These are phyloP conservation scores for Arrhamphus sclerolepis DNA, from an alignment of 2,797 vertebrate species.

Conservation along the genomic window DNA sequence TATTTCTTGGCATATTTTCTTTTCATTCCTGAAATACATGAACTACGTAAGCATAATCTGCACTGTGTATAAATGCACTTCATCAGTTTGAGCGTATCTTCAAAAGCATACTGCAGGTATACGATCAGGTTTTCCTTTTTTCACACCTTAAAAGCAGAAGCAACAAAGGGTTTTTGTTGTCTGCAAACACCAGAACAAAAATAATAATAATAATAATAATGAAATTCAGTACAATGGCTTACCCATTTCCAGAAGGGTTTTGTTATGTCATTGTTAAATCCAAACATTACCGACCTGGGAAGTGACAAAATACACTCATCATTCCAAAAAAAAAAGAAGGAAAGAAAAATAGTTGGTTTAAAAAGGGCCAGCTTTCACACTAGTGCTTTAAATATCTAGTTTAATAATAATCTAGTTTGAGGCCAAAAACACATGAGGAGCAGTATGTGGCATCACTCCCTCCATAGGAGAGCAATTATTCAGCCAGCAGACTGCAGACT, in stretches of 20 bases:
- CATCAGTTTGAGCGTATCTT: too few species aligned
- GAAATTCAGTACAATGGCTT: background rate
- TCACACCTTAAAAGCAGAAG: background rate
- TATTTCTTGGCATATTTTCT: too few species aligned
- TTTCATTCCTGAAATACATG: too few species aligned
- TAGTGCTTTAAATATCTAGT: constrained; percentile 12
- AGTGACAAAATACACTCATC: constrained; percentile 10
- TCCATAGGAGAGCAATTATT: constrained; percentile 28
- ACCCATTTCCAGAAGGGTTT: background rate
- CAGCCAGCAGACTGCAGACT: constrained; percentile 14
- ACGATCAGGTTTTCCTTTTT: background rate
- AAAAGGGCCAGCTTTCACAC: constrained; percentile 8
- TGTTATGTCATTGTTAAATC: background rate
- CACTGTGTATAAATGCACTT: too few species aligned
- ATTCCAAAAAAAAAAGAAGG: constrained; percentile 5
- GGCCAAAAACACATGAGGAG: constrained; percentile 23
- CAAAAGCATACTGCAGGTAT: too few species aligned
- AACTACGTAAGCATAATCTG: too few species aligned
- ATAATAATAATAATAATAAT: too few species aligned
- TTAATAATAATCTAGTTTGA: constrained; percentile 13
- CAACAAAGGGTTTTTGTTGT: background rate
- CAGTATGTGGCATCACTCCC: constrained; percentile 14
- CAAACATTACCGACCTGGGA: background rate
- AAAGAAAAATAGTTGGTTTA: background rate
- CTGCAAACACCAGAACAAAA: background rate